Conservation (phyloP, 2,888 invertebrate genomes). For the Argyra leucocephala region DNA sequence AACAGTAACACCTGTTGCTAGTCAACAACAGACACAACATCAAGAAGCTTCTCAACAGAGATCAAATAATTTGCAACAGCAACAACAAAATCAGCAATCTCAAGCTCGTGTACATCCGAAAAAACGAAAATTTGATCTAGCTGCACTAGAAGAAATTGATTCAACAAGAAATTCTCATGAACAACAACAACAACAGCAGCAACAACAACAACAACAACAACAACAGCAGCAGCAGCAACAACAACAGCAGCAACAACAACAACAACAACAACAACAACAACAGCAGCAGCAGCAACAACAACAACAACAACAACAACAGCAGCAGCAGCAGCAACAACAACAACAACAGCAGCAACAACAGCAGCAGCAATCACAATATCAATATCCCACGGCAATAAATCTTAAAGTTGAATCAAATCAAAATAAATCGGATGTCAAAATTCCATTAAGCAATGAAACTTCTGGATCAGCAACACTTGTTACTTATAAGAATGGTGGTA, state of each 20-base stretch:
- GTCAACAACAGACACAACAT: constrained; percentile 51
- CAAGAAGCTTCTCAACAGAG: constrained; percentile 36
- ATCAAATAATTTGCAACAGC: constrained; percentile 45
- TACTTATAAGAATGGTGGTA: constrained; percentile 19
- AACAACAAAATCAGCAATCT: constrained; percentile 23
- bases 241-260: constrained; percentile 20
- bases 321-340: constrained; percentile 20
- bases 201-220: constrained; percentile 24
- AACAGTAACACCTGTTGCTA: constrained; percentile 26
- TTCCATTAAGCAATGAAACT: neutral
- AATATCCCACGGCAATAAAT: constrained; percentile 28
- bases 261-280: constrained; percentile 21
- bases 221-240: constrained; percentile 22
- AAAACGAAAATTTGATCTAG: constrained; percentile 56
- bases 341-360: constrained; percentile 26
- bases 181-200: constrained; percentile 22
- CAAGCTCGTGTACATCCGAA: constrained; percentile 72
- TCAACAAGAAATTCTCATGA: constrained; percentile 12
- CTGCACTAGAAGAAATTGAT: constrained; percentile 40
- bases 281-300: constrained; percentile 22
- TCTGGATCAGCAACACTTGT: constrained; percentile 18
- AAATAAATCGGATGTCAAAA: constrained; percentile 13
- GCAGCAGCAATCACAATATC: constrained; percentile 24
- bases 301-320: constrained; percentile 20
- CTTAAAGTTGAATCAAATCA: constrained; percentile 16